phyloP scores from a whole-genome alignment of 2,888 invertebrate species.

The Ganaspis brasiliensis region DNA sequence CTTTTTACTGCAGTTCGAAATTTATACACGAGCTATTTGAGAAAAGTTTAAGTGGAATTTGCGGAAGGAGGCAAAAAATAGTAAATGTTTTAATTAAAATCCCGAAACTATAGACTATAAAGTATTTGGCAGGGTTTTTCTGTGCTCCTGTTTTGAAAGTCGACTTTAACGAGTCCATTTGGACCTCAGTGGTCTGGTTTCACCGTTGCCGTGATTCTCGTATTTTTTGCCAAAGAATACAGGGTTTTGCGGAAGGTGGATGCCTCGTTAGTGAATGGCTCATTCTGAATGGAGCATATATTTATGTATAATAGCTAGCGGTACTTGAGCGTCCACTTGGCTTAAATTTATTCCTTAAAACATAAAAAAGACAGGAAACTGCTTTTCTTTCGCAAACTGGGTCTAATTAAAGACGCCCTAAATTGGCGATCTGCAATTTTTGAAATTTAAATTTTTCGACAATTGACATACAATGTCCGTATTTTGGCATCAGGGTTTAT shows the following conservation, averaged over 20 bases:
- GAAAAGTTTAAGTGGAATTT: not conserved
- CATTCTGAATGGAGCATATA: conserved; percentile 50
- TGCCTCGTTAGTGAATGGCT: conserved; percentile 58
- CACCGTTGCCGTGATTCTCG: conserved; percentile 32
- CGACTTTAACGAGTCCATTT: conserved; percentile 38
- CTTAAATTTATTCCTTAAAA: conserved; percentile 30
- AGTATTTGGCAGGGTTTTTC: not conserved
- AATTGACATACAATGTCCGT: too few species aligned
- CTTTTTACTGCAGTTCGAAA: too few species aligned
- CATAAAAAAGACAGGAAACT: not conserved
- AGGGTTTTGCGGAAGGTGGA: conserved; percentile 39
- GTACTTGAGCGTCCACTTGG: conserved; percentile 1
- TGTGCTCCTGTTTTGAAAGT: conserved; percentile 14
- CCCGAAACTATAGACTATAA: conserved; percentile 3
- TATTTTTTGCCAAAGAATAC: conserved; percentile 48
- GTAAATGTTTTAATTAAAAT: conserved; percentile 11
- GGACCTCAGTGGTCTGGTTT: conserved; percentile 27
- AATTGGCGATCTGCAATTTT: too few species aligned
- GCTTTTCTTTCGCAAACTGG: not conserved
- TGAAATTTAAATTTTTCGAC: too few species aligned
- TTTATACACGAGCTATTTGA: too few species aligned
- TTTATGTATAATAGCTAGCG: conserved; percentile 40
- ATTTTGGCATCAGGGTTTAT: too few species aligned
- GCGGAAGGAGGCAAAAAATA: not conserved
- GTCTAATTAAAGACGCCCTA: not conserved